phyloP scores from a whole-genome alignment of 2,113 vertebrate genomes.

The Heliornis fulica region DNA sequence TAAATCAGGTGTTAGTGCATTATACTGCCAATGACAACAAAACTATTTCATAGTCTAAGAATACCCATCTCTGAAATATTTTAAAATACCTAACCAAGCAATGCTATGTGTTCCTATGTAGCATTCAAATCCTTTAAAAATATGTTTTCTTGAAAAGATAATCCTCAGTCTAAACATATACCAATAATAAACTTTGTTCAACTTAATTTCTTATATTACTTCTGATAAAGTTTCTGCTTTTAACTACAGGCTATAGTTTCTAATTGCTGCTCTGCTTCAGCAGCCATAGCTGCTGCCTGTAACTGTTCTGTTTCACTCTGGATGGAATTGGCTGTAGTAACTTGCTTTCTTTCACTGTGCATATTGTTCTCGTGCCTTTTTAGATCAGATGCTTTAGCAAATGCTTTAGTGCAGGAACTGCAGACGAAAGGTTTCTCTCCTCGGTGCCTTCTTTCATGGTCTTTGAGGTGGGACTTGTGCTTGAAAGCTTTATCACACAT shows the following conservation, averaged over 20 bases:
- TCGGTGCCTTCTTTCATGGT: conserved; percentile 94
- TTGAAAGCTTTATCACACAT: conserved; percentile 99
- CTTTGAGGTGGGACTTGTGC: conserved; percentile 99
- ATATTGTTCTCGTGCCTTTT: conserved; percentile 99
- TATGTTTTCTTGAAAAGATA: conserved; percentile 19
- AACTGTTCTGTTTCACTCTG: conserved; percentile 88
- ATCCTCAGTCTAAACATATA: neutral
- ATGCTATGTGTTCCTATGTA: conserved; percentile 4
- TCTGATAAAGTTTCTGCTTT: conserved; percentile 2
- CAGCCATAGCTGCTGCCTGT: conserved; percentile 87
- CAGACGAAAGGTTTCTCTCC: conserved; percentile 98
- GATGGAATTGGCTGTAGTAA: conserved; percentile 83
- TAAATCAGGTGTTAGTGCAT: conserved; percentile 44
- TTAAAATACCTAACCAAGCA: conserved; percentile 20
- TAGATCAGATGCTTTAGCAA: conserved; percentile 97
- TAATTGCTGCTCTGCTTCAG: conserved; percentile 85
- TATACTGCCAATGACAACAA: conserved; percentile 25
- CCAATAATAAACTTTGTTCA: neutral
- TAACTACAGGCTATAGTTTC: conserved; percentile 85
- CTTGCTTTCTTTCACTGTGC: conserved; percentile 97
- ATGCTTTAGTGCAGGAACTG: conserved; percentile 95
- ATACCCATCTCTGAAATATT: conserved; percentile 37
- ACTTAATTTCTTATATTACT: neutral
- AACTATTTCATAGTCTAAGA: conserved; percentile 52
- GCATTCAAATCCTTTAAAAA: conserved; percentile 21